A percentile compares a stretch with the other conserved stretches of the same genome.
phyloP scores from a whole-genome alignment of 2,888 invertebrate species.

The Lasioglossum morio region DNA sequence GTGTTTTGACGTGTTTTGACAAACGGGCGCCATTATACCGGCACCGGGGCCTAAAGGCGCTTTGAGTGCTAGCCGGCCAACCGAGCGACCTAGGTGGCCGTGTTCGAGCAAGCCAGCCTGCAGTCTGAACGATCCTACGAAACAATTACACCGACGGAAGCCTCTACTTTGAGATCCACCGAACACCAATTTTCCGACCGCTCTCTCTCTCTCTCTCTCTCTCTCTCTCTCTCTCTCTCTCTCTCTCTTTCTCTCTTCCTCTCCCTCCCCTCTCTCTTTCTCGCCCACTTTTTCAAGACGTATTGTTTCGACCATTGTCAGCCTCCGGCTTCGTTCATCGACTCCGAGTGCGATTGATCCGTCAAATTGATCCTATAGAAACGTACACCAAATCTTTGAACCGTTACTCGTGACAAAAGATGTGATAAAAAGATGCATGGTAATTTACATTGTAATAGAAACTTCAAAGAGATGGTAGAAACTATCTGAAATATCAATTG shows the following conservation, averaged over 20 bases:
- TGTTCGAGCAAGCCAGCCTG: conserved; percentile 49
- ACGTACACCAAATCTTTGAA: neutral
- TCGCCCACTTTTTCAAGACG: neutral
- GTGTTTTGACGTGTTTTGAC: conserved; percentile 85
- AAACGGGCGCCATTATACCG: conserved; percentile 83
- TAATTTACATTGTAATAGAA: too few species aligned
- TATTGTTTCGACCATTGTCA: neutral
- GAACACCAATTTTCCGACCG: conserved; percentile 45
- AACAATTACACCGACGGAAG: conserved; percentile 73
- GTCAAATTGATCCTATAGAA: neutral
- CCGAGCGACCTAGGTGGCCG: conserved; percentile 81
- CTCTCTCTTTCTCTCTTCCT: neutral
- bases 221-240: neutral
- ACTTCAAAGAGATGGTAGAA: too few species aligned
- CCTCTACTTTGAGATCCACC: conserved; percentile 54
- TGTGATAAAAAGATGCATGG: too few species aligned
- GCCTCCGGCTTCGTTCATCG: neutral
- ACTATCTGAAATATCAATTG: too few species aligned
- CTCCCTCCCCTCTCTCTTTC: neutral
- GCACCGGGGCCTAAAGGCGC: conserved; percentile 70
- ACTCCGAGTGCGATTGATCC: neutral
- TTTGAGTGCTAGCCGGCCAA: conserved; percentile 69
- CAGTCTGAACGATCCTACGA: conserved; percentile 63
- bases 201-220: neutral
- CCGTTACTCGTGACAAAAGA: too few species aligned